These are phyloP conservation scores for Drosophila quadrilineata DNA, from an alignment of 1,140 invertebrate species.

Conservation along the genomic window DNA sequence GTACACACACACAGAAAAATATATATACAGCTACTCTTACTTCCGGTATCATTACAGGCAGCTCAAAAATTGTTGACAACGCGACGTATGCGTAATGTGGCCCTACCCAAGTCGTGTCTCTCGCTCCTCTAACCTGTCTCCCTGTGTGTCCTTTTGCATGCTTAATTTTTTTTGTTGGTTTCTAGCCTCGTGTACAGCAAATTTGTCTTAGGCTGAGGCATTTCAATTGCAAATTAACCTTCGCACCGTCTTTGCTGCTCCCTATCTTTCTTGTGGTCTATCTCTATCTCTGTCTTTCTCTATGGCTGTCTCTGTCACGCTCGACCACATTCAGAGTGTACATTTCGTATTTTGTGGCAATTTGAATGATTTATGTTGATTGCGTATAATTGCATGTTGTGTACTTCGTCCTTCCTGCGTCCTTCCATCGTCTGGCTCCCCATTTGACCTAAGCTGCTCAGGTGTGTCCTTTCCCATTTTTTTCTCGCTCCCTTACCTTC, in stretches of 20 bases:
- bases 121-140: not conserved
- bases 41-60: too few relatives aligned
- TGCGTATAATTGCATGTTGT: constrained; percentile 77
- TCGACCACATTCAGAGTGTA: constrained; percentile 40
- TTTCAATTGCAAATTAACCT: constrained; percentile 76
- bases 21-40: not conserved
- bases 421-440: too few relatives aligned
- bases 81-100: constrained; percentile 58
- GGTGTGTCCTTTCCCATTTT: not conserved
- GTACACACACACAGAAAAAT: not conserved
- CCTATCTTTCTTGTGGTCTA: not conserved
- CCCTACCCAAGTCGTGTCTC: constrained; percentile 4
- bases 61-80: constrained; percentile 46
- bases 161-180: not conserved
- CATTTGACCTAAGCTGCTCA: too few relatives aligned
- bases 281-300: not conserved
- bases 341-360: constrained; percentile 53
- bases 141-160: not conserved
- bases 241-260: not conserved
- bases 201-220: constrained; percentile 58
- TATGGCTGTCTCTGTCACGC: not conserved
- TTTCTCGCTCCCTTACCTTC: not conserved
- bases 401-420: constrained; percentile 38
- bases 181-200: constrained; percentile 31
- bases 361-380: constrained; percentile 79